These are phyloP conservation scores for Pemphredon lugubris DNA, from an alignment of 2,888 invertebrate species.

Conservation along the genomic window DNA sequence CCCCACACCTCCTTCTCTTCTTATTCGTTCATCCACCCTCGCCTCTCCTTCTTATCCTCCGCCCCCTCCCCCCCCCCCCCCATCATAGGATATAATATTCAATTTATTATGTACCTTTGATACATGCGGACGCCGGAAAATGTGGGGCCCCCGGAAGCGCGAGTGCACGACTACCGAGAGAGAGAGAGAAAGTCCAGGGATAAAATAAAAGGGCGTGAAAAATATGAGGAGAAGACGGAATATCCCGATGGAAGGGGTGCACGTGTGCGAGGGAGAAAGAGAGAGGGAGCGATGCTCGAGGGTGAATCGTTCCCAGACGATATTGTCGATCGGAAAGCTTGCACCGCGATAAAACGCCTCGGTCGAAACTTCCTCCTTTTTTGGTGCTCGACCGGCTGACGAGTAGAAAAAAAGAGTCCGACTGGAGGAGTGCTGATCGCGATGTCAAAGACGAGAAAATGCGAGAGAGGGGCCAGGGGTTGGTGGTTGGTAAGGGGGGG, in stretches of 20 bases:
- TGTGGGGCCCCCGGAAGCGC: constrained; percentile 14
- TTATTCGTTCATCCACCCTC: constrained; percentile 16
- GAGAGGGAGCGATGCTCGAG: constrained; percentile 18
- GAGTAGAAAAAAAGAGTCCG: constrained; percentile 25
- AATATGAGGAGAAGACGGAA: background rate
- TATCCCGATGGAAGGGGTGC: background rate
- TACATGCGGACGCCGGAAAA: constrained; percentile 45
- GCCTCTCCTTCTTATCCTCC: constrained; percentile 9
- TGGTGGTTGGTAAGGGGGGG: too few relatives aligned
- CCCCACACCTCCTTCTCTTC: constrained; percentile 8
- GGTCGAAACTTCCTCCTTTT: constrained; percentile 36
- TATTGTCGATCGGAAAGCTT: constrained; percentile 41
- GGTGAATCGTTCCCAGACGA: constrained; percentile 31
- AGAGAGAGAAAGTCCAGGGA: constrained; percentile 22
- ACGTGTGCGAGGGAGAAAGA: constrained; percentile 27
- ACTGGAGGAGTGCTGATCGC: constrained; percentile 44
- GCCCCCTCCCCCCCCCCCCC: constrained; percentile 10
- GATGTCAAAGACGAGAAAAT: constrained; percentile 46
- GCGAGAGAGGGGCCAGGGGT: too few relatives aligned
- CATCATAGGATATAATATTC: constrained; percentile 63
- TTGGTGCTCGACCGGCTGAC: constrained; percentile 8
- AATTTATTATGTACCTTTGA: constrained; percentile 69
- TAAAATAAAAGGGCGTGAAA: constrained; percentile 34
- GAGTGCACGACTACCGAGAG: constrained; percentile 14
- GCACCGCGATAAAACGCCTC: constrained; percentile 43